Base-by-base conservation (phyloP, 2,888 invertebrate species). In the Polyploca ridens region DNA sequence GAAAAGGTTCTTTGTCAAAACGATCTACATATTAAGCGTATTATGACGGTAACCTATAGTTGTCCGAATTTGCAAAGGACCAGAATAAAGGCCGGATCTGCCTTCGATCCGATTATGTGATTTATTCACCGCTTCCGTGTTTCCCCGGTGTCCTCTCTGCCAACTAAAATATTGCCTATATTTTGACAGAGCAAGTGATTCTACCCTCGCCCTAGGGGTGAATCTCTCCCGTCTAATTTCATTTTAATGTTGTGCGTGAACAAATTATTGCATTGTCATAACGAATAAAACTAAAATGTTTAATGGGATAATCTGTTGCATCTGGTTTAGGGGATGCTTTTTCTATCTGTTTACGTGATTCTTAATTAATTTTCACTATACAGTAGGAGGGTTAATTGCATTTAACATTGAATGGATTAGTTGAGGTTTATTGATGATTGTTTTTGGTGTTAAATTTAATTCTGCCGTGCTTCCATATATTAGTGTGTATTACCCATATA, bases 251-350 rank as follows among this genome's bases (percentile, higher is more conserved):
- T 86, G 89, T 89, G 86, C 89, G 90, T 91, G 90, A 91, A 90
- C 90, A 87, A 89, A 93, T 93, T 93, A 93, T 86, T 90, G 92
- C 91, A 84, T 77, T 90, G 90, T 93, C 91, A 91, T 91, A 89
- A 83, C 75, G 82, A 87, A 86, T 87, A 85, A 88, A 89, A 90
- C 88, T 87, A 83, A 86, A 88, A 84, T 81, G 83, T 76, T 88
- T 87, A 88, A 88, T 89, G 85, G 84, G 85, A 88, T 90, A 88
- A 88, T 90, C 86, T 85, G 86, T 82, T 87, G 83, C 90, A 91
- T 90, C 90, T 90, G 88, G 85, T 86, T 82, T 76, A 74, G 80
- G 83, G 85, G 87, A 76, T 71, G 75, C 78, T 90, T 91, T 91
- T 88, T 89, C 81, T 87, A 72, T 79, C 72, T 76, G 77, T 84